Evolutionary conservation across 2,113 vertebrate genomes (phyloP), one percentile per base, ranked within the genome.

Genomic region (Asarcornis scutulata): DNA sequence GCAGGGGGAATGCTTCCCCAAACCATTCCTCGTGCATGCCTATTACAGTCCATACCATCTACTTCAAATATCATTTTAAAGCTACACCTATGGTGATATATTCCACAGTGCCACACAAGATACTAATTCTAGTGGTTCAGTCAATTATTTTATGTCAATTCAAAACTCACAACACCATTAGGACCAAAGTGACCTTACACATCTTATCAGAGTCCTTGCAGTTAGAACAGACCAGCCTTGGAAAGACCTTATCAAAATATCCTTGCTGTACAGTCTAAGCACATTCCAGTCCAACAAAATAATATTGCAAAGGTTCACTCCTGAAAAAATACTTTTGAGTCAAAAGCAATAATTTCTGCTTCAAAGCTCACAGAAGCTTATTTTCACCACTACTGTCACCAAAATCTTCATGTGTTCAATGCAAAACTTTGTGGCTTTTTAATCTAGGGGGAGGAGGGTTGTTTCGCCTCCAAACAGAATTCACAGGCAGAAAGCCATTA

Each of bases 211-310:
- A 90, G 77, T 92, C 83, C 78, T 89, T 89, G 38, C 11, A 58
- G 58, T 79, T 44, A 58, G 62, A 91, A 91, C 62, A 93, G 34
- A 53, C 77, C 62, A 96, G 7, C 86, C 91, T 89, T 95, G 95
- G 88, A 78, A 68, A 84, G 80, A 81, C 69, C 8, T 56, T 88
- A 86, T 92, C 69, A 60, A 90, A 92, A 78, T 31, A 86, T 86
- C 69, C 77, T 89, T 87, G 56, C 48, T 95, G 69, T 60, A 42
- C 56, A 76, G 74, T n/a, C 81, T 73, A 72, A 21, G 38, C 89
- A 92, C 77, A 79, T 92, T 91, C 74, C 89, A 87, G 71, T n/a
- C 58, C 62, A 92, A 92, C 52, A 95, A 91, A 84, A 74, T 23
- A 91, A 89, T 27, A 27, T 32, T 78, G 40, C 50, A 44, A 38